phyloP scores from a whole-genome alignment of 2,797 vertebrate species.

The Buphagus erythrorhynchus region DNA sequence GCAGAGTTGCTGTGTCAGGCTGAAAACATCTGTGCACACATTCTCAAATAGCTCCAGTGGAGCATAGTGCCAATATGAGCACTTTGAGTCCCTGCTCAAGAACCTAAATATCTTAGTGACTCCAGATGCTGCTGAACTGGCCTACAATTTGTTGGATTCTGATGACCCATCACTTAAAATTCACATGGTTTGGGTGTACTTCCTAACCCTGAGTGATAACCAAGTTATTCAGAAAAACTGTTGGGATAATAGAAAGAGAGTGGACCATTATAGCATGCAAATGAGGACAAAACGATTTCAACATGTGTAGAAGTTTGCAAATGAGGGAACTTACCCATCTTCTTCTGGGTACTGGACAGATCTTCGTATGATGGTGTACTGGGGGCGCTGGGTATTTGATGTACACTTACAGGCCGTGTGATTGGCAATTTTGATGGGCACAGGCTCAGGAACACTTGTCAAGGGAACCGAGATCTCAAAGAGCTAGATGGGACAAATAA shows the following conservation, averaged over 20 bases:
- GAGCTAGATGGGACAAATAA: conserved; percentile 78
- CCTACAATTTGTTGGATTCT: not conserved
- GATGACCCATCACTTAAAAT: not conserved
- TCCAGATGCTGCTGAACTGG: not conserved
- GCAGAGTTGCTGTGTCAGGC: not conserved
- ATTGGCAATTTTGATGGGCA: conserved; percentile 92
- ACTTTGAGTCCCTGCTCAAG: not conserved
- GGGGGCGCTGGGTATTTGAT: conserved; percentile 84
- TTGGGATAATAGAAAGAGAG: not conserved
- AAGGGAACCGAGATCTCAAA: conserved; percentile 90
- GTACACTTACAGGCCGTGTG: conserved; percentile 92
- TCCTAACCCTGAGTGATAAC: not conserved
- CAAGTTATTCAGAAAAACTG: not conserved
- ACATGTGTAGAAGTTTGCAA: not conserved
- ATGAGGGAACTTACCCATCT: conserved; percentile 68
- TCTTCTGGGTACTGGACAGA: conserved; percentile 75
- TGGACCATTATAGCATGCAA: not conserved
- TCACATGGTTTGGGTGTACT: not conserved
- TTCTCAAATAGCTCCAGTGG: not conserved
- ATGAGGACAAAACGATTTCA: not conserved
- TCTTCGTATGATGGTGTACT: conserved; percentile 81
- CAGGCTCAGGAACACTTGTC: conserved; percentile 90
- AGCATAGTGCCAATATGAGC: not conserved
- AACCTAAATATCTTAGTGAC: not conserved
- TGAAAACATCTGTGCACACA: not conserved